Percentiles rank a stretch among this genome's conserved stretches.
Evolutionary conservation across 2,888 invertebrate species (phyloP).

Genomic region (Mythimna albipuncta): DNA sequence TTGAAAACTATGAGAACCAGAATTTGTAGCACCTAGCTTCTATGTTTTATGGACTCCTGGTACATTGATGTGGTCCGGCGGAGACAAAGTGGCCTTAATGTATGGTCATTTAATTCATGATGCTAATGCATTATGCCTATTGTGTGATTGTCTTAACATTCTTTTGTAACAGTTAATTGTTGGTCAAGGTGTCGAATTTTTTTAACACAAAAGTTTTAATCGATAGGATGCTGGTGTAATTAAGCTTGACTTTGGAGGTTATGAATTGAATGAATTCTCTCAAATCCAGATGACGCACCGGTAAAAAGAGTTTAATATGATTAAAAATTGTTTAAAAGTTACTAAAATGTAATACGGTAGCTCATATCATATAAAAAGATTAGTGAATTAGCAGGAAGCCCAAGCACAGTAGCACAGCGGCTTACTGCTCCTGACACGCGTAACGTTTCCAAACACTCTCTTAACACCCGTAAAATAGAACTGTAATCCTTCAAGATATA

Average conservation of each 20-base stretch:
- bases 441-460: neutral
- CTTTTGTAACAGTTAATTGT: neutral
- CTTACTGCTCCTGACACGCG: neutral
- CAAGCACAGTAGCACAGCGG: too few relatives aligned
- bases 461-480: neutral
- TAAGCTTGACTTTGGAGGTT: neutral
- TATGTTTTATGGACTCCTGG: slow-evolving; percentile 26
- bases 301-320: too few relatives aligned
- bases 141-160: slow-evolving; percentile 1
- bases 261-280: neutral
- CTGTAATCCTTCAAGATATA: neutral
- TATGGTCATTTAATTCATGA: slow-evolving; percentile 8
- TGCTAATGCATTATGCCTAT: slow-evolving; percentile 18
- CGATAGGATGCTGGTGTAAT: neutral
- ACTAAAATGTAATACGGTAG: neutral
- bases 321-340: too few relatives aligned
- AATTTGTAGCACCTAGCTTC: slow-evolving; percentile 20
- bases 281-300: neutral
- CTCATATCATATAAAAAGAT: neutral
- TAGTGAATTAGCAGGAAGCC: neutral
- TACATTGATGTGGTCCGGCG: slow-evolving; percentile 46
- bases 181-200: neutral
- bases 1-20: slow-evolving; percentile 58
- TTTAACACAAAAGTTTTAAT: slow-evolving; percentile 13
- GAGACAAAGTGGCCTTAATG: slow-evolving; percentile 24